Evolutionary conservation across 2,888 invertebrate genomes (phyloP).

Genomic region (Watsonalla binaria): DNA sequence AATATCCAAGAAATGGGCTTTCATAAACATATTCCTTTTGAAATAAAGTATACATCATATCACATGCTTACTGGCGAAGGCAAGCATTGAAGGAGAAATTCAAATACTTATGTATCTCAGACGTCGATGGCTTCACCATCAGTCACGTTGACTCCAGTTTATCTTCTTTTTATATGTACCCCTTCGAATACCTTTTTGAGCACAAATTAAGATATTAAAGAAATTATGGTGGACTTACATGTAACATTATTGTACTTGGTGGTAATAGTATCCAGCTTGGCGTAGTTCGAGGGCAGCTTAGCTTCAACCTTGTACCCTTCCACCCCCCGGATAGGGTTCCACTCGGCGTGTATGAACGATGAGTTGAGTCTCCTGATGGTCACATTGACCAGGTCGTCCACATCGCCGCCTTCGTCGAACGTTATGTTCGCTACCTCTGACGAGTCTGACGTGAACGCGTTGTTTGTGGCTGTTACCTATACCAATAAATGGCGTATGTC

Average conservation of each 20-base stretch:
- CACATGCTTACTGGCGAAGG: no score
- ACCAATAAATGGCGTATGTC: neutral
- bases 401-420: constrained; percentile 82
- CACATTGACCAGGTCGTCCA: constrained; percentile 80
- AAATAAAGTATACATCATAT: no score
- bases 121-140: no score
- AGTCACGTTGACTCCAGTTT: no score
- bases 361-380: constrained; percentile 66
- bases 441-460: constrained; percentile 76
- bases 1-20: no score
- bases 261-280: constrained; percentile 57
- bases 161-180: no score
- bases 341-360: constrained; percentile 76
- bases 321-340: constrained; percentile 79
- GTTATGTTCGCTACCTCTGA: constrained; percentile 78
- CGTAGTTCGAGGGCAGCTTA: constrained; percentile 75
- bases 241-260: constrained; percentile 68
- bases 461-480: constrained; percentile 83
- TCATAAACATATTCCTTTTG: no score
- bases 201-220: constrained; percentile 15
- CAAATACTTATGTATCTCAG: no score
- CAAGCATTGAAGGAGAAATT: no score
- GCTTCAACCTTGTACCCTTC: constrained; percentile 80
- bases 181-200: no score
- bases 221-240: constrained; percentile 40